Evolutionary conservation across 2,113 vertebrate genomes (phyloP).

Genomic region (Synodontis membranacea): DNA sequence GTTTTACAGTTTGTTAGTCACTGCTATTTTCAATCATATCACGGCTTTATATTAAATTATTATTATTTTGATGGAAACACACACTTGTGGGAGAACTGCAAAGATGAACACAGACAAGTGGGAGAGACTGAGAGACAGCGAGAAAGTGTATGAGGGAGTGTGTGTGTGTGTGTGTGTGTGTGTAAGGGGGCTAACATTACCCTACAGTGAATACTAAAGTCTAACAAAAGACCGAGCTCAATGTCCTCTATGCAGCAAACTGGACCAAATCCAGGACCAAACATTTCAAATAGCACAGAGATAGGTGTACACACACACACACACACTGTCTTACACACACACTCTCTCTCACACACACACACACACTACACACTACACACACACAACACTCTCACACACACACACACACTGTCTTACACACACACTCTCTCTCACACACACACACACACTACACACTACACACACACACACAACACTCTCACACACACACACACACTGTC

Average conservation of each 20-base stretch:
- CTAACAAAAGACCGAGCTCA: background rate
- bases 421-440: background rate
- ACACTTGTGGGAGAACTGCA: background rate
- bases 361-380: background rate
- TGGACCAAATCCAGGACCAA: constrained; percentile 36
- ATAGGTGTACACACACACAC: background rate
- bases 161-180: background rate
- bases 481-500: too few species aligned
- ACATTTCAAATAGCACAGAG: constrained; percentile 28
- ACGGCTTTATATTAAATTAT: too few species aligned
- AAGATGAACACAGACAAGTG: background rate
- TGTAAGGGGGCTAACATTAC: background rate
- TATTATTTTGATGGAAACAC: background rate
- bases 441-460: background rate
- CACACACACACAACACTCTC: background rate
- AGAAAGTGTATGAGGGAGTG: background rate
- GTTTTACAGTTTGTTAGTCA: background rate
- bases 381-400: background rate
- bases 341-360: background rate
- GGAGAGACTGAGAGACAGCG: background rate
- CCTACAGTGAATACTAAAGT: constrained; percentile 14
- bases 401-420: background rate
- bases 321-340: background rate
- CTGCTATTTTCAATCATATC: background rate
- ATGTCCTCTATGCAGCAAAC: constrained; percentile 16